Conservation (phyloP, 23 tunicate genomes). For the Phallusia fumigata region DNA sequence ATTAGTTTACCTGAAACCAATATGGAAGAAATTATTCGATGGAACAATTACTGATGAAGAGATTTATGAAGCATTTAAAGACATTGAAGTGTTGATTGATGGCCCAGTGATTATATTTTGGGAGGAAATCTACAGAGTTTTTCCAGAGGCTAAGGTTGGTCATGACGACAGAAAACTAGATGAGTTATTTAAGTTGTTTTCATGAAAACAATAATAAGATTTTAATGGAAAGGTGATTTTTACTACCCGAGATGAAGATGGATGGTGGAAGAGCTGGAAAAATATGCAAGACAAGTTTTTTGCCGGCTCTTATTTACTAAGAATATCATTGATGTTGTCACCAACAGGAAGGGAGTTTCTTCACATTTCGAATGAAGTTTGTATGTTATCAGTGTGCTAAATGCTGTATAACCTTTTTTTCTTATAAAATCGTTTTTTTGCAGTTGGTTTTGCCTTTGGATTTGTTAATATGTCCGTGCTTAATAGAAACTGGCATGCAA, state of each 20-base stretch:
- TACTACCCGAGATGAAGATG: conserved; percentile 66
- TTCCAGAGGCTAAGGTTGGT: conserved; percentile 81
- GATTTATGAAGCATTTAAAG: conserved; percentile 64
- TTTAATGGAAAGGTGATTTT: conserved; percentile 44
- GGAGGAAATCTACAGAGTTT: conserved; percentile 67
- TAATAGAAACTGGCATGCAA: conserved; percentile 15
- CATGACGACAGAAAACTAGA: no score
- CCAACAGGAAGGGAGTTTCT: conserved; percentile 39
- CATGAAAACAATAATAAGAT: no score
- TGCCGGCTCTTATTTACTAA: not conserved
- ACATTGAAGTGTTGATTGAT: conserved; percentile 79
- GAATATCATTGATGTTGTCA: conserved; percentile 25
- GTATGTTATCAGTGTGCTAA: conserved; percentile 11
- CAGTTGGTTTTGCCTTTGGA: conserved; percentile 24
- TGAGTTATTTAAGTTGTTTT: no score
- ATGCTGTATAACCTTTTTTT: no score
- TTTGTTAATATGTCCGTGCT: no score
- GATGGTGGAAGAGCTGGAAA: conserved; percentile 71
- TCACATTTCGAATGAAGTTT: conserved; percentile 9
- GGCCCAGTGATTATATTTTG: conserved; percentile 84
- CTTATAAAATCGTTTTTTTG: no score
- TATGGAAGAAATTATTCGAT: conserved; percentile 74
- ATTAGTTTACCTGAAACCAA: conserved; percentile 8
- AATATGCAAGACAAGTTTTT: conserved; percentile 36
- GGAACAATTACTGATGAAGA: conserved; percentile 80